A percentile compares a stretch with the other conserved stretches of the same genome.
These are phyloP conservation scores for Liasis olivaceus DNA, from an alignment of 2,797 vertebrate species.

Conservation along the genomic window DNA sequence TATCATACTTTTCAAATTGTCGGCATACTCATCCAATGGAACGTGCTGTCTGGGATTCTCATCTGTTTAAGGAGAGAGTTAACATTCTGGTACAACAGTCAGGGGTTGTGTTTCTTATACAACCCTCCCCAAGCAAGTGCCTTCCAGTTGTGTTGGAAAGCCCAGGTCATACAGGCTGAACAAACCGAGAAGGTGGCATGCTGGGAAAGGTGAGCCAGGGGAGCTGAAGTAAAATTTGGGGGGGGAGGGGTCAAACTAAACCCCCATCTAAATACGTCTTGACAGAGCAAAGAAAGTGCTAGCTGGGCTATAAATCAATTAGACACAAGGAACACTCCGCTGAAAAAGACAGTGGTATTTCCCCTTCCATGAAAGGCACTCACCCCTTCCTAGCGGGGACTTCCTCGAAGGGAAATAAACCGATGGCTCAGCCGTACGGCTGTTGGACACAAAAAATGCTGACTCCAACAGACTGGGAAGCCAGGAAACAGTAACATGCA, in stretches of 20 bases:
- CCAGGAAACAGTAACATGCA: not conserved
- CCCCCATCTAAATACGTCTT: not conserved
- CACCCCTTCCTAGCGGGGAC: not conserved
- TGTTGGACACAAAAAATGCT: not conserved
- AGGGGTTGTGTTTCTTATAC: not conserved
- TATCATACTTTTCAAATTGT: conserved; percentile 84
- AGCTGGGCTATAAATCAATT: not conserved
- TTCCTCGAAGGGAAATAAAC: not conserved
- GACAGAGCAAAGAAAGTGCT: not conserved
- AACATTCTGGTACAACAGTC: not conserved
- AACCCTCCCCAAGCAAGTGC: not conserved
- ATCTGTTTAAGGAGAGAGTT: conserved; percentile 69
- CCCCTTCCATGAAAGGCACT: not conserved
- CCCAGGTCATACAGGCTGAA: too few species aligned
- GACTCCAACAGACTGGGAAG: not conserved
- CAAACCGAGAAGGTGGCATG: too few species aligned
- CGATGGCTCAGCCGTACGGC: not conserved
- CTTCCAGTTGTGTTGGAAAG: too few species aligned
- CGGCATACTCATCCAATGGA: conserved; percentile 84
- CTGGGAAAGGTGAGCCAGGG: not conserved
- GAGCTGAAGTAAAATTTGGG: not conserved
- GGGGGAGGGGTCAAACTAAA: not conserved
- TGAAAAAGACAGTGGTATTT: not conserved
- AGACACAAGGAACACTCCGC: not conserved
- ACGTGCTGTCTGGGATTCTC: conserved; percentile 89